Evolutionary conservation across 2,888 invertebrate genomes (phyloP).

Genomic region (Eubasilissa splendida): DNA sequence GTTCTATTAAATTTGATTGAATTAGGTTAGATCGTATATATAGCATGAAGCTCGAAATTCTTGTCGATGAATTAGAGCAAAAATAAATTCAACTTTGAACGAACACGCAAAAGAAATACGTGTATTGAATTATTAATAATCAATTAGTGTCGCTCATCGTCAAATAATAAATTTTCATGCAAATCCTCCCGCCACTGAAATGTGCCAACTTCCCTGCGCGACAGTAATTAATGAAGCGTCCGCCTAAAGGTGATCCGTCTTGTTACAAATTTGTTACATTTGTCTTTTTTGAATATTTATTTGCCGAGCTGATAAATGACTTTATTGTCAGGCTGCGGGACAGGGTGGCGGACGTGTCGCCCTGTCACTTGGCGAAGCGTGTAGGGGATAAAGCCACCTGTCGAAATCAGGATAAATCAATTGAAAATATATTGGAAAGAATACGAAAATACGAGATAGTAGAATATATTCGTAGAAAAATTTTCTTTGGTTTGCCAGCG

Average conservation of each 20-base stretch:
- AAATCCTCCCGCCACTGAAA: neutral
- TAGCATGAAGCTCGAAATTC: too few relatives aligned
- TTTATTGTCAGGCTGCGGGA: slow-evolving; percentile 9
- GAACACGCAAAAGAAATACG: too few relatives aligned
- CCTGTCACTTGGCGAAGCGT: neutral
- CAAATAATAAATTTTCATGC: too few relatives aligned
- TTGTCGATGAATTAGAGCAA: too few relatives aligned
- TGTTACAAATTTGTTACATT: slow-evolving; percentile 14
- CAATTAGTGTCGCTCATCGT: too few relatives aligned
- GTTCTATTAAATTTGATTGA: too few relatives aligned
- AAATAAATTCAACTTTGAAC: too few relatives aligned
- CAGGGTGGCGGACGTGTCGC: neutral
- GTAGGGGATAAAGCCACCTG: neutral
- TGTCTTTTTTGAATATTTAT: slow-evolving; percentile 28
- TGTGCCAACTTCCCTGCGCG: slow-evolving; percentile 5
- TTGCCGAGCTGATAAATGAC: slow-evolving; percentile 11
- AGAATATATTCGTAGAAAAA: too few relatives aligned
- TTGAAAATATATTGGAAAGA: neutral
- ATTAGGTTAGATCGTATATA: too few relatives aligned
- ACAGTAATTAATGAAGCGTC: neutral
- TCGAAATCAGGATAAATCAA: slow-evolving; percentile 22
- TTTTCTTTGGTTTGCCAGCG: too few relatives aligned
- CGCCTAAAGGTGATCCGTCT: slow-evolving; percentile 23
- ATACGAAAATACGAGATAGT: neutral
- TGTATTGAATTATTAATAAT: too few relatives aligned